Base-by-base conservation (phyloP, 2,113 vertebrate species). In the Australoheros scitulus region DNA sequence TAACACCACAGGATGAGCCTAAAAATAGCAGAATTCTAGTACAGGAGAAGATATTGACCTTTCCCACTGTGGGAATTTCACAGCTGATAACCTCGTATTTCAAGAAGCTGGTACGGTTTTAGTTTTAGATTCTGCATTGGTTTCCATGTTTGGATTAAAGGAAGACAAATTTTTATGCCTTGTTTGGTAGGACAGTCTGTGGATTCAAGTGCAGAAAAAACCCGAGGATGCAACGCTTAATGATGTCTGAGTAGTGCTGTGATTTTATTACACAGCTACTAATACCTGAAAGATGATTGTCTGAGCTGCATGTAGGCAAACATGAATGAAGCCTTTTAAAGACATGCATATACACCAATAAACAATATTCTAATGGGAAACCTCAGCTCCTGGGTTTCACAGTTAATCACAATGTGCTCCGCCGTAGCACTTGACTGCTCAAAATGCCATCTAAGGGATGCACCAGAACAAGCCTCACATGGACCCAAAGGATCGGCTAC, bases 1-100 rank as follows among this genome's bases (percentile, higher is more conserved):
- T 80, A 84, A 82, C 81, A 63, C 61, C 18, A 24, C 7, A 5
- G 56, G 68, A 74, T 18, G 1, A 61, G 6, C 20, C 78, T 79
- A 47, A 80, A 83, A 78, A 72, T 79, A 81, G 50, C 2, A 60
- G 7, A 74, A 50, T 61, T 78, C 15, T 34, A 36, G 56, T 38
- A 47, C 10, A 64, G 34, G 32, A 61, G 9, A 36, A 24, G 55
- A 72, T 50, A 64, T 11, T 7, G 43, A 18, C 47, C 10, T 84
- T 76, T 79, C 41, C 20, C 50, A n/a, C 41, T 7, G 32, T 8
- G 26, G 15, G 63, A 79, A 59, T 18, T 32, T 65, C 8, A 65
- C 5, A 47, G 22, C 11, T 2, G 1, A n/a, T 38, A 57, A 74
- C 11, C 57, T 61, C 10, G 17, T 26, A 18, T 26, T 52, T 74